Percentiles rank a stretch among this genome's conserved stretches.
Conservation (phyloP, 2,797 vertebrate genomes). For the Merluccius polli region DNA sequence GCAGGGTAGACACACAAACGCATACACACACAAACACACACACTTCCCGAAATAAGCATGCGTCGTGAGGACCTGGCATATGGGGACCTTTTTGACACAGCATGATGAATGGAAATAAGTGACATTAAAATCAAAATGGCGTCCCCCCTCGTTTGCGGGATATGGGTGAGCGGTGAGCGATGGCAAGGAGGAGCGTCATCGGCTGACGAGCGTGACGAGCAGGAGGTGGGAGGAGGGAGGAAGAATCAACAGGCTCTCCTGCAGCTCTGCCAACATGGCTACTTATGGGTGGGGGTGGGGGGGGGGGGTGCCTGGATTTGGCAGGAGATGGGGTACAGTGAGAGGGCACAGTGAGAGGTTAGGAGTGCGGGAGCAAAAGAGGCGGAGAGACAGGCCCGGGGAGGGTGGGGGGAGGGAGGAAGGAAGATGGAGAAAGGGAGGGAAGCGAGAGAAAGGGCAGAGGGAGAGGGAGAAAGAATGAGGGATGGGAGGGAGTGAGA, state of each 20-base stretch:
- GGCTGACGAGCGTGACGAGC: constrained; percentile 43
- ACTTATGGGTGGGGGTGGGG: constrained; percentile 39
- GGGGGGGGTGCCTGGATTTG: constrained; percentile 63
- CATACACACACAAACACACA: neutral
- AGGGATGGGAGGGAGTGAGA: constrained; percentile 29
- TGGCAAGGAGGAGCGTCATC: constrained; percentile 34
- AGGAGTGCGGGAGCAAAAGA: constrained; percentile 30
- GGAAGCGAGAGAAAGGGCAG: no score
- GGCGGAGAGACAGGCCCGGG: neutral
- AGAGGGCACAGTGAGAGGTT: constrained; percentile 38
- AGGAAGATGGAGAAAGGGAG: constrained; percentile 10
- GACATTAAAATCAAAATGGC: constrained; percentile 35
- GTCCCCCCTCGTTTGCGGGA: constrained; percentile 17
- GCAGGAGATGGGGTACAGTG: constrained; percentile 50
- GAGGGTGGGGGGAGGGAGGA: neutral
- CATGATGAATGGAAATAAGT: neutral
- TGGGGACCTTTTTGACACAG: neutral
- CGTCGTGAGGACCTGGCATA: neutral
- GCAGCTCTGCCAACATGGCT: constrained; percentile 54
- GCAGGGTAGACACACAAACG: neutral
- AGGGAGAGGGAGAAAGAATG: constrained; percentile 9
- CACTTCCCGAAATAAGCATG: neutral
- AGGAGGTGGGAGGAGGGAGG: constrained; percentile 48
- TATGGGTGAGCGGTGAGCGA: constrained; percentile 36
- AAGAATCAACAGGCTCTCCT: constrained; percentile 50